Conservation (phyloP, 92 coral and sea anemone species). For the Phenganax marumi region DNA sequence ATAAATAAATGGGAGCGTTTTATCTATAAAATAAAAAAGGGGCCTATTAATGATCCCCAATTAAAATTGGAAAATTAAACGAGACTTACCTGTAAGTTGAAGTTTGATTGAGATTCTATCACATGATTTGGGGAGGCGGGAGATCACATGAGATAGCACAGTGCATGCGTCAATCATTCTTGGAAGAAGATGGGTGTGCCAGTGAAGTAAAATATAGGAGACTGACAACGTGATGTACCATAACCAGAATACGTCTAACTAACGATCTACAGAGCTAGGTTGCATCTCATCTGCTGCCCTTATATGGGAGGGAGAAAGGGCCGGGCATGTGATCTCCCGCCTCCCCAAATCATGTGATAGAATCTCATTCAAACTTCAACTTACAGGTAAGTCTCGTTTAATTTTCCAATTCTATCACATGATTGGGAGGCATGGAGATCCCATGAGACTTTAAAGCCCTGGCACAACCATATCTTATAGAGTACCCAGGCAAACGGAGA, state of each 20-base stretch:
- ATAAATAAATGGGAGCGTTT: no score
- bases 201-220: neutral
- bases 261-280: neutral
- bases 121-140: neutral
- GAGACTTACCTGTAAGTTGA: conserved; percentile 5
- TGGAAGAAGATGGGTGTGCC: neutral
- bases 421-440: neutral
- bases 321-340: neutral
- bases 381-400: conserved; percentile 21
- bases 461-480: no score
- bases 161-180: conserved; percentile 19
- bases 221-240: neutral
- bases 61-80: no score
- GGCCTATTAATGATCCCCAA: no score
- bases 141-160: conserved; percentile 29
- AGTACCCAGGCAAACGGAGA: no score
- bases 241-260: neutral
- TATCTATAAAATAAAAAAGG: no score
- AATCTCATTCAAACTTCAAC: conserved; percentile 26
- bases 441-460: neutral
- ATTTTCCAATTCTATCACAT: conserved; percentile 20
- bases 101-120: neutral
- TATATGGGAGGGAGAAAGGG: neutral
- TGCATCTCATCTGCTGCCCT: neutral
- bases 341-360: conserved; percentile 7